Base-by-base conservation (phyloP, 2,113 vertebrate species). In the Galeopterus variegatus region DNA sequence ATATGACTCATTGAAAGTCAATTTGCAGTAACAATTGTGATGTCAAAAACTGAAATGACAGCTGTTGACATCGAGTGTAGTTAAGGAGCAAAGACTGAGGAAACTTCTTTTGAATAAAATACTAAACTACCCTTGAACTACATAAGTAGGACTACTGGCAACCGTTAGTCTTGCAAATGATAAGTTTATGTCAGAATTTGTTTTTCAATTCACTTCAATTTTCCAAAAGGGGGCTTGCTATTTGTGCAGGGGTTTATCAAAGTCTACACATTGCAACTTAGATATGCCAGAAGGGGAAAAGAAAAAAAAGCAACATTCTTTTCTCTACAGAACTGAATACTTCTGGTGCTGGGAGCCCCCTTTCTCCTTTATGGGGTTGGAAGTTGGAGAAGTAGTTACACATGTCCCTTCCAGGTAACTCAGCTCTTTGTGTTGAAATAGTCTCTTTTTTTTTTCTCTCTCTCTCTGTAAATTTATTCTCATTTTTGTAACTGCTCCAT, bases 161-260 rank as follows among this genome's bases (percentile, higher is more conserved):
- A 72, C 60, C 88, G 26, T 92, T 75, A 94, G 24, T 48, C n/a
- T 79, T 89, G 8, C 10, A 52, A 93, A 93, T 75, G 50, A 84
- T 89, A 64, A 86, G 70, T 88, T 93, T 89, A 70, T 96, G 77
- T 92, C 93, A 87, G 58, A 79, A 94, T 92, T 88, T 97, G 96
- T 83, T 93, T 97, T 97, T 93, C 96, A 93, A 12, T 58, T 93
- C 67, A 81, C 77, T 89, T 95, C 54, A 48, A 0, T 88, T 93
- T 96, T 94, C 50, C 50, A 48, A 84, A 94, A 89, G 60, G 82
- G n/a, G 88, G 8, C 13, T 70, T 72, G 52, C 41, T 65, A 11
- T 8, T 41, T 41, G 10, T 48, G 14, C 6, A 88, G 56, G 8
- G 12, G 4, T 52, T 88, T 90, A 73, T 56, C 45, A n/a, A 36